These are phyloP conservation scores for Ecliptopera silaceata DNA, from an alignment of 2,888 invertebrate species.

Conservation along the genomic window DNA sequence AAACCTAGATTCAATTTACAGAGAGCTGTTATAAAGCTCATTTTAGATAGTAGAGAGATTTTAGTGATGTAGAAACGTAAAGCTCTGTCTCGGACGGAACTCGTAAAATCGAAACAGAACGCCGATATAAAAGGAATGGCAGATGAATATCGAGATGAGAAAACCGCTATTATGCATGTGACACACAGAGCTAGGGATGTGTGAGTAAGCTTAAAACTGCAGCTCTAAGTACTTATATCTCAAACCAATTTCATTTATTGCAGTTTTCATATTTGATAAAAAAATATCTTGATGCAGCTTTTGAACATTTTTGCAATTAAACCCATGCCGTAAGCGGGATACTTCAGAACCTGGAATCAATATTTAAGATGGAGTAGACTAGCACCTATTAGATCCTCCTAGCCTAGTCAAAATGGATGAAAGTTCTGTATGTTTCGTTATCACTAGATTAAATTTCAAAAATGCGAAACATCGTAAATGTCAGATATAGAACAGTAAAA, in stretches of 20 bases:
- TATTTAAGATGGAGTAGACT: no score
- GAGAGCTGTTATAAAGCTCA: not conserved
- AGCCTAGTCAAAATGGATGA: no score
- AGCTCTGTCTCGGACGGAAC: conserved; percentile 56
- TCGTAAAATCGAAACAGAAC: conserved; percentile 77
- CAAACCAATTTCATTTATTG: conserved; percentile 7
- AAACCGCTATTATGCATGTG: conserved; percentile 65
- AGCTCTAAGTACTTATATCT: conserved; percentile 12
- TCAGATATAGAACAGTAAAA: not conserved
- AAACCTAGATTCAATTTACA: not conserved
- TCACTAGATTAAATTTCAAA: not conserved
- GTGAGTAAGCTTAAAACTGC: conserved; percentile 26
- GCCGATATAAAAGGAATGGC: conserved; percentile 69
- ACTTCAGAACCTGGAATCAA: no score
- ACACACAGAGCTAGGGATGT: conserved; percentile 44
- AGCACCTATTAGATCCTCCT: no score
- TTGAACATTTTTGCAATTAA: no score
- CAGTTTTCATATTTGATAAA: conserved; percentile 2
- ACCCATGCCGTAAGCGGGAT: no score
- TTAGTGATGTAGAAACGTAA: conserved; percentile 2
- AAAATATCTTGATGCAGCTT: no score
- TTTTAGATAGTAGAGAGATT: not conserved
- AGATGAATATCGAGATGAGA: conserved; percentile 77
- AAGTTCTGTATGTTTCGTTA: no score
- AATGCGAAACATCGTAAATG: not conserved